Conservation (phyloP, 1,140 invertebrate genomes). For the Euborellia annulipes region DNA sequence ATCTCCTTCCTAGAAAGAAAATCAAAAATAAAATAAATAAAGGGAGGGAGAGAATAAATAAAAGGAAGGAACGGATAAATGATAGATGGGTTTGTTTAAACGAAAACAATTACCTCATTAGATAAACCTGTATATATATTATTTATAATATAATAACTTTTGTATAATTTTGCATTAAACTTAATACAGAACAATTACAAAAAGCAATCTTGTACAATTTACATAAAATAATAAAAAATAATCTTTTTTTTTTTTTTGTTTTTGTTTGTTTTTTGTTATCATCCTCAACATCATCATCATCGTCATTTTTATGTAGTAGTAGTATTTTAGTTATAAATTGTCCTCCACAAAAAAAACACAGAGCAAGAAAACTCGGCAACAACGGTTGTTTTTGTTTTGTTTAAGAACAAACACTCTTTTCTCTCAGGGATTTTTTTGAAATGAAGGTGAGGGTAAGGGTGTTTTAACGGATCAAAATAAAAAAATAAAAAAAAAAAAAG, state of each 20-base stretch:
- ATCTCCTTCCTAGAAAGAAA: no score
- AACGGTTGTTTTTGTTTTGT: no score
- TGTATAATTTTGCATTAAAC: slow-evolving; percentile 10
- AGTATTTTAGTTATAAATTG: neutral
- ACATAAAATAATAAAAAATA: neutral
- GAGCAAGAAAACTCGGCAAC: neutral
- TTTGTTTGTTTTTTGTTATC: neutral
- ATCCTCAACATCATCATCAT: neutral
- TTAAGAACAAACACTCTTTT: no score
- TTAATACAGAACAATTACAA: slow-evolving; percentile 8
- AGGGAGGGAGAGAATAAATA: no score
- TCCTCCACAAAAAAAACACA: neutral
- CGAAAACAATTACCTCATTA: neutral
- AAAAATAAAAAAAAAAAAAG: no score
- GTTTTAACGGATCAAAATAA: no score
- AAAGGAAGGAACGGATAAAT: no score
- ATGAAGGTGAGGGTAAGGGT: no score
- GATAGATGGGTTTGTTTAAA: neutral
- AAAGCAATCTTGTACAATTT: slow-evolving; percentile 8
- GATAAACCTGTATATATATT: slow-evolving; percentile 1
- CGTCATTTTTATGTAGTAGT: neutral
- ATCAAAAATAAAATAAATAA: no score
- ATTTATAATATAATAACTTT: slow-evolving; percentile 5
- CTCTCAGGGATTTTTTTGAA: no score
- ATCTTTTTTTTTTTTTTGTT: neutral